phyloP scores from a whole-genome alignment of 2,888 invertebrate genomes.

The Lamellibrachia columna region DNA sequence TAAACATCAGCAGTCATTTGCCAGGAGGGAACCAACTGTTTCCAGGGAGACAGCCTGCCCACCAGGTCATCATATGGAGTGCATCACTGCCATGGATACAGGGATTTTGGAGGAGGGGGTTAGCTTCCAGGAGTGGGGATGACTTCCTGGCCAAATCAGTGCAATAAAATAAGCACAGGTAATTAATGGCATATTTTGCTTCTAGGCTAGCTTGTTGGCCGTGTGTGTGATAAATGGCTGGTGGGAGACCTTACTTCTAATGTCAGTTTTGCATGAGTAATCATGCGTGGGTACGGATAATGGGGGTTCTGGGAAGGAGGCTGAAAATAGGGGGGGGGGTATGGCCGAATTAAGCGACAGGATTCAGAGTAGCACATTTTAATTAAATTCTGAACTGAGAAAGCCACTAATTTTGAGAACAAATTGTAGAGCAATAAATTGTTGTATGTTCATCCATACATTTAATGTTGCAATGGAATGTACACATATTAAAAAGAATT shows the following conservation, averaged over 20 bases:
- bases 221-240: background rate
- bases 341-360: background rate
- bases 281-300: background rate
- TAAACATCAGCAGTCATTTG: background rate
- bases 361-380: background rate
- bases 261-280: background rate
- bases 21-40: background rate
- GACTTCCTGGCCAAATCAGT: background rate
- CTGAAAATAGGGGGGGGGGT: background rate
- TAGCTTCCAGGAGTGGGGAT: no score
- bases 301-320: background rate
- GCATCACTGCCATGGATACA: background rate
- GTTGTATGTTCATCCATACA: no score
- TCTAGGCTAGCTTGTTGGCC: background rate
- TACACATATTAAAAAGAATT: background rate
- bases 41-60: background rate
- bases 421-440: no score
- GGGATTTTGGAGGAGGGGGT: background rate
- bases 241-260: background rate
- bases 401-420: background rate
- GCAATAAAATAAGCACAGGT: conserved; percentile 9
- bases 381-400: background rate
- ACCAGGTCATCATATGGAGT: background rate
- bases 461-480: background rate
- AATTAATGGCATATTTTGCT: background rate